These are phyloP conservation scores for Sinopyrophorus schimmeli DNA, from an alignment of 2,888 invertebrate species.

Conservation along the genomic window DNA sequence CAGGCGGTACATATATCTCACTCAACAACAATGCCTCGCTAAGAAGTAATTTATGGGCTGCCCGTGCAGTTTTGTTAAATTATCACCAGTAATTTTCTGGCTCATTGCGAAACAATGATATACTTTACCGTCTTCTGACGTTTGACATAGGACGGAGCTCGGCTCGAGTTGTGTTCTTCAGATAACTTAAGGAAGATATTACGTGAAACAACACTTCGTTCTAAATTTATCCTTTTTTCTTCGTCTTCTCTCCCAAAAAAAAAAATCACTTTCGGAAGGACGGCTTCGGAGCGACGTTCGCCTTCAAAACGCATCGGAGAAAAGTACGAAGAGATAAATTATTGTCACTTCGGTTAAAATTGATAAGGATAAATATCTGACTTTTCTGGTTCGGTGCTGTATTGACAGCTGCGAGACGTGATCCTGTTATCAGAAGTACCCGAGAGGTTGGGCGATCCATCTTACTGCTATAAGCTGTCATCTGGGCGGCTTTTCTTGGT, in stretches of 20 bases:
- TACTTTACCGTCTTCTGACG: constrained; percentile 37
- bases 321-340: no score
- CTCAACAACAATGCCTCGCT: constrained; percentile 20
- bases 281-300: no score
- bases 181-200: constrained; percentile 28
- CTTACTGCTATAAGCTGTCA: constrained; percentile 37
- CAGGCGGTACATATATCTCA: constrained; percentile 27
- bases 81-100: constrained; percentile 39
- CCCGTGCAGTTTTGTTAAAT: constrained; percentile 37
- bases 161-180: constrained; percentile 17
- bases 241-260: no score
- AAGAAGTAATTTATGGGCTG: constrained; percentile 34
- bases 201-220: no score
- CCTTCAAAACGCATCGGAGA: no score
- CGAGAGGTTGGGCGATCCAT: constrained; percentile 32
- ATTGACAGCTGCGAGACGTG: constrained; percentile 28
- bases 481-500: constrained; percentile 31
- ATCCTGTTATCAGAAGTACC: constrained; percentile 23
- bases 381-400: constrained; percentile 25
- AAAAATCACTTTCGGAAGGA: no score
- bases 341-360: constrained; percentile 21
- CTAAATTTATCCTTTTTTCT: no score
- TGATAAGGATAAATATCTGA: constrained; percentile 19
- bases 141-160: constrained; percentile 35
- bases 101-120: constrained; percentile 39